phyloP scores from a whole-genome alignment of 2,797 vertebrate genomes.

The Tapera naevia region DNA sequence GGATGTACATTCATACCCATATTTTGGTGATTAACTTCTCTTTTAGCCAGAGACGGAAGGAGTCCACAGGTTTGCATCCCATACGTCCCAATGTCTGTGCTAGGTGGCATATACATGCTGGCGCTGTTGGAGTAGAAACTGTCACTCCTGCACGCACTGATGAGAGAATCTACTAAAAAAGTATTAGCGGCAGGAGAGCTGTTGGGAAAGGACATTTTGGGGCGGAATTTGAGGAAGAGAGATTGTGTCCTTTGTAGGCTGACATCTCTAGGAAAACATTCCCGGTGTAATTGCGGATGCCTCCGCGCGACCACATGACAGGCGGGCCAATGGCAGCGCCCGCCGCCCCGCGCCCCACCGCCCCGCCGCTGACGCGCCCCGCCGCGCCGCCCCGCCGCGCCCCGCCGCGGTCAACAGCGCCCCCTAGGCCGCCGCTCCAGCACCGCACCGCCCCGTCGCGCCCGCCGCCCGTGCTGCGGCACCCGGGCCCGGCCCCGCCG shows the following conservation, averaged over 20 bases:
- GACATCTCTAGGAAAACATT: constrained; percentile 99
- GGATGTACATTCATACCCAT: constrained; percentile 98
- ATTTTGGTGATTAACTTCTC: constrained; percentile 97
- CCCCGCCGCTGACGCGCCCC: constrained; percentile 84
- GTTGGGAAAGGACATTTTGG: constrained; percentile 99
- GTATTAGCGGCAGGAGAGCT: constrained; percentile 98
- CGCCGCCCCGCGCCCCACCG: constrained; percentile 98
- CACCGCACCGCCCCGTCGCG: not conserved
- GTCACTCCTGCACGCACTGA: constrained; percentile 97
- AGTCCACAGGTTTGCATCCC: constrained; percentile 99
- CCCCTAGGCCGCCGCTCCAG: constrained; percentile 79
- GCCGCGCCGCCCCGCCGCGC: constrained; percentile 75
- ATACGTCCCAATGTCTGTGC: constrained; percentile 98
- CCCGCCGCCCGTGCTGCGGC: constrained; percentile 82
- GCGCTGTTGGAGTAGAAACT: constrained; percentile 95
- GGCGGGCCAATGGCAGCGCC: constrained; percentile 99
- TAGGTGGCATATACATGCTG: constrained; percentile 98
- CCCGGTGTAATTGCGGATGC: constrained; percentile 95
- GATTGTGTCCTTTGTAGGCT: constrained; percentile 98
- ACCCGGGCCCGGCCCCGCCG: constrained; percentile 94
- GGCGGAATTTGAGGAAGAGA: constrained; percentile 92
- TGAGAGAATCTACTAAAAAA: constrained; percentile 98
- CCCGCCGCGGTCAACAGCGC: constrained; percentile 94
- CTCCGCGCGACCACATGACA: constrained; percentile 98
- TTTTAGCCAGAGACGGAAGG: constrained; percentile 97